Percentiles rank a stretch among this genome's conserved stretches.
Evolutionary conservation across 2,888 invertebrate genomes (phyloP).

Genomic region (Hemaris fuciformis): DNA sequence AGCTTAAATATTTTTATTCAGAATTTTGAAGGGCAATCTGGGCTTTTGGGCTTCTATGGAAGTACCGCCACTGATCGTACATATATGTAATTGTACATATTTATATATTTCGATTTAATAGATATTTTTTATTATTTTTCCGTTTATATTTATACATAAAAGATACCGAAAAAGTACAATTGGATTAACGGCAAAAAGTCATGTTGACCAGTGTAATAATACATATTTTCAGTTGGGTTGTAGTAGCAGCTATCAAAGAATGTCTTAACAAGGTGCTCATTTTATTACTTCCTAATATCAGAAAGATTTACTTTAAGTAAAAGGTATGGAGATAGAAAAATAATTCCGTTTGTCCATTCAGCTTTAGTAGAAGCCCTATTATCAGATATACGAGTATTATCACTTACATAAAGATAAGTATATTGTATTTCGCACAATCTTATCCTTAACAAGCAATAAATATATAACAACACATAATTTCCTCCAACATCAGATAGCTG

Average conservation of each 20-base stretch:
- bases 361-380: background rate
- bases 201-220: too few species aligned
- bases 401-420: background rate
- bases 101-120: too few species aligned
- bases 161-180: too few species aligned
- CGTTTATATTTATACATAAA: too few species aligned
- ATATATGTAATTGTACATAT: too few species aligned
- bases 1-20: too few species aligned
- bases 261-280: background rate
- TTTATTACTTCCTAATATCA: background rate
- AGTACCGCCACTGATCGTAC: too few species aligned
- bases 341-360: background rate
- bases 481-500: background rate
- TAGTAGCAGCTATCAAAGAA: background rate
- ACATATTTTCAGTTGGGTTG: too few species aligned
- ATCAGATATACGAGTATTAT: background rate
- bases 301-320: background rate
- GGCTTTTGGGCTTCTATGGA: too few species aligned
- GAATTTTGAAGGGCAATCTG: too few species aligned
- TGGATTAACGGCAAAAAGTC: too few species aligned
- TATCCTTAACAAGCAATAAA: background rate
- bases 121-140: too few species aligned
- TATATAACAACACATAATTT: background rate
- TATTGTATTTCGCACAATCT: slow-evolving; percentile 8
- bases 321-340: background rate